These are phyloP conservation scores for Amphimallon solstitiale DNA, from an alignment of 2,888 invertebrate species.

Conservation along the genomic window DNA sequence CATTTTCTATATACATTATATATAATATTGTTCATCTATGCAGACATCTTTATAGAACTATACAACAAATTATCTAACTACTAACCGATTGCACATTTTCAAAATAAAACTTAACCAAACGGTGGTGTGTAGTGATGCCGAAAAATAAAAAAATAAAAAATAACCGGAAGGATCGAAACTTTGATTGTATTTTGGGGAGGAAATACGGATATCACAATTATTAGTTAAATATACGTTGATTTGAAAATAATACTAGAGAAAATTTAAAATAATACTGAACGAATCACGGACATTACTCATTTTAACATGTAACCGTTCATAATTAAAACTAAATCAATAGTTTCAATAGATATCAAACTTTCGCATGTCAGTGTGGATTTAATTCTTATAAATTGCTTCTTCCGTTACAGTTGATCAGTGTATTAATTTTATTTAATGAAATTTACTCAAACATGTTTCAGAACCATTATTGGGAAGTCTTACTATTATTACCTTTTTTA, in stretches of 20 bases:
- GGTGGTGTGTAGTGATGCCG: constrained; percentile 61
- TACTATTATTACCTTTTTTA: too few species aligned
- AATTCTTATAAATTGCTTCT: too few species aligned
- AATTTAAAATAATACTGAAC: constrained; percentile 6
- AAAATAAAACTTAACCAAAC: constrained; percentile 63
- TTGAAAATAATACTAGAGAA: constrained; percentile 28
- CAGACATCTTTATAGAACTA: constrained; percentile 2
- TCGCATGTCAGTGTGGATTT: background rate
- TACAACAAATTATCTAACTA: constrained; percentile 3
- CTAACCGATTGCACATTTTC: constrained; percentile 44
- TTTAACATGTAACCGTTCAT: too few species aligned
- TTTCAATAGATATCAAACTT: too few species aligned
- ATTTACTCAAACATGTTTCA: too few species aligned
- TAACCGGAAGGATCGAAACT: constrained; percentile 42
- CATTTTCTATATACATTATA: too few species aligned
- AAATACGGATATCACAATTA: constrained; percentile 35
- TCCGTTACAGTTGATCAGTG: too few species aligned
- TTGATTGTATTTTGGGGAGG: constrained; percentile 40
- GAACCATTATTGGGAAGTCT: too few species aligned
- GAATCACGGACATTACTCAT: too few species aligned
- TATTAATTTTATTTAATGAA: too few species aligned
- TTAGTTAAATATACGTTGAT: constrained; percentile 9
- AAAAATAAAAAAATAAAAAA: constrained; percentile 51
- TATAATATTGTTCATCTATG: too few species aligned
- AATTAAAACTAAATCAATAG: too few species aligned